A percentile compares a stretch with the other conserved stretches of the same genome.
Evolutionary conservation across 2,888 invertebrate species (phyloP).

Genomic region (Agrotis puta): DNA sequence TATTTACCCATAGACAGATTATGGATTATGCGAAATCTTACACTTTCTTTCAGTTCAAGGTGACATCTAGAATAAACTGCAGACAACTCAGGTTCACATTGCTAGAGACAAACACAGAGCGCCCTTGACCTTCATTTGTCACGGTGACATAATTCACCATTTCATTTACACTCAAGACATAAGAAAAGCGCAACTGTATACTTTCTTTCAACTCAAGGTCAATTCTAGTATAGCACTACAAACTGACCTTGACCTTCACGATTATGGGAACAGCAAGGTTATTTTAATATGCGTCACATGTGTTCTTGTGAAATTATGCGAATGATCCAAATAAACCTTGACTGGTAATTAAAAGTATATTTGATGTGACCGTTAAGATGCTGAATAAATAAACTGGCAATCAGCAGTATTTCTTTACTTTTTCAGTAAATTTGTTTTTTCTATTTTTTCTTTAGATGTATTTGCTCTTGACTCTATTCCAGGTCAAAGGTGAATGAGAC

Average conservation of each 20-base stretch:
- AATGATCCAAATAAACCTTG: conserved; percentile 49
- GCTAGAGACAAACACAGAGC: background rate
- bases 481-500: too few relatives aligned
- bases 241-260: conserved; percentile 39
- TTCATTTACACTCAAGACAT: background rate
- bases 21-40: background rate
- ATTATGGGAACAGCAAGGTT: conserved; percentile 51
- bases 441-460: too few relatives aligned
- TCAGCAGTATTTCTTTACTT: background rate
- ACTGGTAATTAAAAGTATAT: conserved; percentile 32
- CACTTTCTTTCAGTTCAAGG: conserved; percentile 31
- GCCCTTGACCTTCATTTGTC: background rate
- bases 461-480: too few relatives aligned
- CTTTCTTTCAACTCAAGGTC: background rate
- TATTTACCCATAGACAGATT: background rate
- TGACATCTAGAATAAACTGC: background rate
- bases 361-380: conserved; percentile 1
- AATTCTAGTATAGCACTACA: conserved; percentile 3
- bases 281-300: conserved; percentile 37
- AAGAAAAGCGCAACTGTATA: background rate
- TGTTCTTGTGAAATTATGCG: conserved; percentile 55
- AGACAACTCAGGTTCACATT: too few relatives aligned
- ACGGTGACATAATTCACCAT: background rate
- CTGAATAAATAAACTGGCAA: background rate
- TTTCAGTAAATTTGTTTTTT: too few relatives aligned